Conservation (phyloP, 2,888 invertebrate species). For the Xylocampa areola region DNA sequence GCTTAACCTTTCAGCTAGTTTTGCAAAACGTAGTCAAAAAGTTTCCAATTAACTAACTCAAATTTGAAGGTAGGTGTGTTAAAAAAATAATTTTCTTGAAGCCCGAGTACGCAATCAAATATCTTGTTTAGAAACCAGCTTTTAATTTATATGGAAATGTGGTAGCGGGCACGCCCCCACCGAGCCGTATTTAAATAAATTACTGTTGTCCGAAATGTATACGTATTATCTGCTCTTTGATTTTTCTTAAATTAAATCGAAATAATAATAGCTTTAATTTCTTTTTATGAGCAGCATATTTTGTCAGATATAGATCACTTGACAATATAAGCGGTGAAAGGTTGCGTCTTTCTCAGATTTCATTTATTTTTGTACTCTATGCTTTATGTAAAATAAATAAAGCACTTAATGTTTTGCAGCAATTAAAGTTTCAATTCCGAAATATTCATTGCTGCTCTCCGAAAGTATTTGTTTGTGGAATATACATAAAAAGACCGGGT, state of each 20-base stretch:
- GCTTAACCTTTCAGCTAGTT: constrained; percentile 14
- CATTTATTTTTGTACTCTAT: too few relatives aligned
- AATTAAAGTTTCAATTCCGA: too few relatives aligned
- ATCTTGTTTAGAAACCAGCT: constrained; percentile 75
- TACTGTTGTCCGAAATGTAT: constrained; percentile 61
- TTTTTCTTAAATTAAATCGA: constrained; percentile 34
- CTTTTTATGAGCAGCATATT: constrained; percentile 5
- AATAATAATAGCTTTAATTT: constrained; percentile 15
- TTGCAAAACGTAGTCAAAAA: constrained; percentile 19
- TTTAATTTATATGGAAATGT: constrained; percentile 86
- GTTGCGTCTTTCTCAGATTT: too few relatives aligned
- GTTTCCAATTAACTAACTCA: constrained; percentile 44
- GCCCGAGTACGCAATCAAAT: constrained; percentile 71
- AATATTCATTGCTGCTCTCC: too few relatives aligned
- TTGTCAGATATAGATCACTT: too few relatives aligned
- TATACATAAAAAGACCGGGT: constrained; percentile 10
- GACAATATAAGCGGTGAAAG: too few relatives aligned
- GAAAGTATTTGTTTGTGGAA: not conserved
- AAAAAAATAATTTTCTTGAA: constrained; percentile 56
- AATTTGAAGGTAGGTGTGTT: constrained; percentile 32
- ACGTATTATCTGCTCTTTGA: constrained; percentile 42
- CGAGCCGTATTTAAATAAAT: constrained; percentile 70
- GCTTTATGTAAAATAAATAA: too few relatives aligned
- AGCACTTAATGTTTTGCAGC: too few relatives aligned
- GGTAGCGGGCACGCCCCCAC: constrained; percentile 61